Evolutionary conservation across 2,888 invertebrate genomes (phyloP).

Genomic region (Philereme vetulata): DNA sequence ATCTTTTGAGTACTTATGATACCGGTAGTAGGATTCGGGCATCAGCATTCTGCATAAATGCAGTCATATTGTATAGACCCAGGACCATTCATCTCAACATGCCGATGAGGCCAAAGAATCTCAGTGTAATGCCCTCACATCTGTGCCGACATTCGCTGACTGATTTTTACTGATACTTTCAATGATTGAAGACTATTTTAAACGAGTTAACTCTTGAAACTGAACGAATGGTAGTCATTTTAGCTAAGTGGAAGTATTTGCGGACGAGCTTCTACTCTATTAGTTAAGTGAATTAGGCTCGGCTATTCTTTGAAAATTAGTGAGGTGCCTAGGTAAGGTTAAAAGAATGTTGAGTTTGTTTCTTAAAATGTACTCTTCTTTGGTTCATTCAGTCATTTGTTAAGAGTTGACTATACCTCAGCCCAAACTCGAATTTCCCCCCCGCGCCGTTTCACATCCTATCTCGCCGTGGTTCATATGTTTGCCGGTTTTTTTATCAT

Average conservation of each 20-base stretch:
- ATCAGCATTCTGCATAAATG: slow-evolving; percentile 12
- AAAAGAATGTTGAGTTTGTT: no score
- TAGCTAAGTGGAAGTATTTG: slow-evolving; percentile 12
- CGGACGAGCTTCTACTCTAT: slow-evolving; percentile 16
- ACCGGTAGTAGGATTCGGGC: background rate
- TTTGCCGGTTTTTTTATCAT: no score
- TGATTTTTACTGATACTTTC: slow-evolving; percentile 28
- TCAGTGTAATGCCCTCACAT: slow-evolving; percentile 62
- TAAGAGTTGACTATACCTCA: no score
- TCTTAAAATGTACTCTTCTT: no score
- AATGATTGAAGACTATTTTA: slow-evolving; percentile 21
- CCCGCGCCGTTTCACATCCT: no score
- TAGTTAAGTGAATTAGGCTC: slow-evolving; percentile 11
- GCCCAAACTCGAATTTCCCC: no score
- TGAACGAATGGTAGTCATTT: slow-evolving; percentile 10
- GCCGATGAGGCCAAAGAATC: slow-evolving; percentile 57
- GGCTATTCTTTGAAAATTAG: background rate
- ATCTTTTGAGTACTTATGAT: no score
- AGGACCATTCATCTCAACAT: slow-evolving; percentile 63
- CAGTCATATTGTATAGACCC: slow-evolving; percentile 28
- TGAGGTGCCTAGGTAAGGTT: no score
- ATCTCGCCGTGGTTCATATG: no score
- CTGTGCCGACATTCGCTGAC: slow-evolving; percentile 34
- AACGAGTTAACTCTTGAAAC: slow-evolving; percentile 18
- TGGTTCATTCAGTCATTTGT: no score